Evolutionary conservation across 2,797 vertebrate species (phyloP), one percentile per base, ranked within the genome.

Genomic region (Mus caroli): DNA sequence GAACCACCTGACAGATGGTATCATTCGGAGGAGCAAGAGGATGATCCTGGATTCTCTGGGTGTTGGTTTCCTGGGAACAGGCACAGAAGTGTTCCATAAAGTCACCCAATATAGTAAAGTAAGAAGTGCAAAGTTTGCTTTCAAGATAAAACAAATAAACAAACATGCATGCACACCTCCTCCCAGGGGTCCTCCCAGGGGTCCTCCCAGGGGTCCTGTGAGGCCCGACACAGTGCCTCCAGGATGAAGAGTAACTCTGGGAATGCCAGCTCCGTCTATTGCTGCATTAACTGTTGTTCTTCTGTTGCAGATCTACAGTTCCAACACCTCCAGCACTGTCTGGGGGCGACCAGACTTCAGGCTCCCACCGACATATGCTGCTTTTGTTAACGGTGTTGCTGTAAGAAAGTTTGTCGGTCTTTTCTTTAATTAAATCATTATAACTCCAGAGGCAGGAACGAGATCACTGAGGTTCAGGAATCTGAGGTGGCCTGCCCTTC

Each of bases 41-140:
- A 99, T 99, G 99, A 99, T 99, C 98, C 98, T 99, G 97, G 99
- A 99, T 97, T 99, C 99, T 0, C 98, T 99, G 83, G 99, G 99
- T 3, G 99, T 99, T 9, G 99, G 99, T 1, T 97, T 99, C 78
- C 98, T 99, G 87, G 99, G 99, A 91, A 99, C 99, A 96, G 98
- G 95, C 82, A 99, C 99, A 0, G 98, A 98, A 26, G 99, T 99
- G 97, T 99, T 99, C 97, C 98, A 99, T 93, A 99, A 99, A 97
- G 99, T 98, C 93, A 98, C 98, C 20, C 97, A 98, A 67, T 99
- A 99, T 97, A 99, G 99, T 97, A 99, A 99, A 98, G 99, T 99
- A 99, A 98, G 97, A 22, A 37, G 2, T 4, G 78, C 64, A 9
- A 8, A 22, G 58, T 83, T 93, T 60, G 17, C 3, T 69, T 75